phyloP scores from a whole-genome alignment of 2,797 vertebrate species.

The Bradypodion pumilum region DNA sequence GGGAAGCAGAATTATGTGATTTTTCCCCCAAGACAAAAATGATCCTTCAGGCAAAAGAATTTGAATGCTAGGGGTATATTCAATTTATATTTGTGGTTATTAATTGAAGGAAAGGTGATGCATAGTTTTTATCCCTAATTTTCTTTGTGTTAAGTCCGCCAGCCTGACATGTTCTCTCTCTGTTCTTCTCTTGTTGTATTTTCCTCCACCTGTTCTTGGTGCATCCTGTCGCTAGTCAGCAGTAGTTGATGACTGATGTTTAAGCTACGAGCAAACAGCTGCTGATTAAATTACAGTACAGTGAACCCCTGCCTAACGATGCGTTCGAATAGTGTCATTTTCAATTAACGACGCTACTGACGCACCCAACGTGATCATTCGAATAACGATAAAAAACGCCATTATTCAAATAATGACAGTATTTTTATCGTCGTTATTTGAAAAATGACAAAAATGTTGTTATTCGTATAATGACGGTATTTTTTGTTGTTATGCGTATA shows the following conservation, averaged over 20 bases:
- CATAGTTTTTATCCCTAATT: rapidly evolving
- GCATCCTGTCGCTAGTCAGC: slow-evolving; percentile 33
- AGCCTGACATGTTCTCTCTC: not conserved
- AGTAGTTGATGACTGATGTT: slow-evolving; percentile 65
- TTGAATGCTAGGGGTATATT: not conserved
- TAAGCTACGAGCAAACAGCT: slow-evolving; percentile 70
- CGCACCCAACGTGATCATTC: too few species aligned
- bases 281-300: slow-evolving; percentile 74
- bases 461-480: too few species aligned
- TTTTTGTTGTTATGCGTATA: too few species aligned
- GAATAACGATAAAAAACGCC: too few species aligned
- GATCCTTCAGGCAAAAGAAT: not conserved
- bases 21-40: not conserved
- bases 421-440: too few species aligned
- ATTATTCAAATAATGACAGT: too few species aligned
- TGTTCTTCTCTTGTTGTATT: slow-evolving; percentile 3
- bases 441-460: too few species aligned
- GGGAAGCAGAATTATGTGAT: not conserved
- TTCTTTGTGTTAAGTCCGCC: not conserved
- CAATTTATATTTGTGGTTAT: not conserved
- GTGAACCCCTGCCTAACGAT: too few species aligned
- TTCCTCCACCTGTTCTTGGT: slow-evolving; percentile 53
- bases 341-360: too few species aligned
- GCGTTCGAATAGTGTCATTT: too few species aligned
- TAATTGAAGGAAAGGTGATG: not conserved